Conservation (phyloP, 2,888 invertebrate species). For the Machimus rusticus region DNA sequence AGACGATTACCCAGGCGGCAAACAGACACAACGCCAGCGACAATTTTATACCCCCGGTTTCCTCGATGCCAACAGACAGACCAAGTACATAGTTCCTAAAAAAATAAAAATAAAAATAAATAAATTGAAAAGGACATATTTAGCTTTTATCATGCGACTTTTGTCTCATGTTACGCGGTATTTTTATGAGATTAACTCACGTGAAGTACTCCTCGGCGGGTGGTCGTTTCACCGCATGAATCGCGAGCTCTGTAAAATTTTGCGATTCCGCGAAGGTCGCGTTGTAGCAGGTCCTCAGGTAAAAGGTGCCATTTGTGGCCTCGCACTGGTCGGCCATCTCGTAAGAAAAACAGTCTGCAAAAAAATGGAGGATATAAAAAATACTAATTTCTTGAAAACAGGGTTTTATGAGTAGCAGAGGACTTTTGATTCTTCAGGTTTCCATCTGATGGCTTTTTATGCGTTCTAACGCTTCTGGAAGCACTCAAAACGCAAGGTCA, state of each 20-base stretch:
- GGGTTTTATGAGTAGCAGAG: neutral
- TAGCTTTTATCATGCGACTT: neutral
- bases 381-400: neutral
- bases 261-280: constrained; percentile 66
- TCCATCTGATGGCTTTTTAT: neutral
- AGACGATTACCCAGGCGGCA: constrained; percentile 80
- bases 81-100: constrained; percentile 64
- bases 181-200: constrained; percentile 61
- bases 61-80: constrained; percentile 77
- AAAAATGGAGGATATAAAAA: too few relatives aligned
- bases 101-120: neutral
- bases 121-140: neutral
- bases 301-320: constrained; percentile 70
- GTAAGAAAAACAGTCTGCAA: constrained; percentile 73
- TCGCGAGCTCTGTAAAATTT: constrained; percentile 67
- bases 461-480: neutral
- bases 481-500: neutral
- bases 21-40: constrained; percentile 78
- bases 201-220: constrained; percentile 79
- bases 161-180: neutral
- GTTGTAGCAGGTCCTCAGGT: constrained; percentile 70
- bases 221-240: constrained; percentile 68
- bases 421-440: neutral
- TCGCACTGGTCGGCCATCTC: constrained; percentile 71
- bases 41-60: constrained; percentile 72